Evolutionary conservation across 2,888 invertebrate genomes (phyloP), one percentile per base, ranked within the genome.

Genomic region (Alviniconcha strummeri): DNA sequence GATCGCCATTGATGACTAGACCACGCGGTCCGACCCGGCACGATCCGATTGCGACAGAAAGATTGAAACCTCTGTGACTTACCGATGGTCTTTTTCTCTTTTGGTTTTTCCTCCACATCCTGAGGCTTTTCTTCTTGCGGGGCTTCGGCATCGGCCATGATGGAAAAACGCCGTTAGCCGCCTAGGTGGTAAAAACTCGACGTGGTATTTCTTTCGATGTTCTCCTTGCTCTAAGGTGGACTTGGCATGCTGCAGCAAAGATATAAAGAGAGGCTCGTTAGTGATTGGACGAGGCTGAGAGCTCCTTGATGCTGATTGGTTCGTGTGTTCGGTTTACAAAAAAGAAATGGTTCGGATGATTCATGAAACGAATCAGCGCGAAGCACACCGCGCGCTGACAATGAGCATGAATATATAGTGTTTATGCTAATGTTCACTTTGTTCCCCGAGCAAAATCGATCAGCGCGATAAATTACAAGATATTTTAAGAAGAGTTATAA

Each of bases 111-210:
- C 94, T 86, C 84, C 64, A 77, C 85, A 75, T 85, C 86, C 80
- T 82, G 86, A 87, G 89, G 89, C 95, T 90, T 90, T 94, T 95
- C 95, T 95, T 96, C 96, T 94, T 96, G 96, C 95, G 96, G 96
- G 95, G 96, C 96, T 95, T 97, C 97, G 96, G 97, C 96, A 96
- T 98, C 98, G 96, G 97, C 97, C 98, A 98, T 98, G 72, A 84
- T 69, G 78, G 75, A 82, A 83, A 60, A 80, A 82, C 78, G 72
- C 85, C 82, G 80, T 69, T 71, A 78, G 80, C 84, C 85, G 85
- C 83, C 81, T 80, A 81, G 86, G 85, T 88, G 88, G 89, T 89
- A 88, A 88, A 88, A 88, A 86, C 88, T 86, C 81, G 88, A 87
- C 88, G 87, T 89, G 88, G 87, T 87, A 90, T 87, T 84, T 84